Percentiles rank a stretch among this genome's conserved stretches.
phyloP scores from a whole-genome alignment of 2,113 vertebrate species.

The Odobenus rosmarus region DNA sequence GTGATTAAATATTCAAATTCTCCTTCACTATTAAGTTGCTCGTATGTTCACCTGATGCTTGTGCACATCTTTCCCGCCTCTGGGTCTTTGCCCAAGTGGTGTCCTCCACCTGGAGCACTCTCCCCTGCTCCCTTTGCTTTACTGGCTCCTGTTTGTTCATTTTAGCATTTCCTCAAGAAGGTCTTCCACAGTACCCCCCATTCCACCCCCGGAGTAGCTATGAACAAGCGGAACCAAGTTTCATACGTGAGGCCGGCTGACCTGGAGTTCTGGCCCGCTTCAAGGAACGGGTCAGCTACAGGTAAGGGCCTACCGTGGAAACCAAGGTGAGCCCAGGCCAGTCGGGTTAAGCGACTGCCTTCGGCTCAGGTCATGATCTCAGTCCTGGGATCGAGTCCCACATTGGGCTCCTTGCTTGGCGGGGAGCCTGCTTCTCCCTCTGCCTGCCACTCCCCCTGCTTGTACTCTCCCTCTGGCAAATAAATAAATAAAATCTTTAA shows the following conservation, averaged over 20 bases:
- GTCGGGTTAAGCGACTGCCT: neutral
- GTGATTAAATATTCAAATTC: neutral
- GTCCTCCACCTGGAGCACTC: neutral
- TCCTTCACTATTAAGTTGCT: neutral
- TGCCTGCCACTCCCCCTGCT: no score
- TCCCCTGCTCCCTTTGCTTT: neutral
- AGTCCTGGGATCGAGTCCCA: no score
- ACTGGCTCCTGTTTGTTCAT: neutral
- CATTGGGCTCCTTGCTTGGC: no score
- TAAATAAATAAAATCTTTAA: no score
- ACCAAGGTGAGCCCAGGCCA: conserved; percentile 91
- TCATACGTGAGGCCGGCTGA: conserved; percentile 94
- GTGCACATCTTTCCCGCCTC: no score
- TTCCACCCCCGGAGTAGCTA: conserved; percentile 45
- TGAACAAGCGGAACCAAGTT: conserved; percentile 91
- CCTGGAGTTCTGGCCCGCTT: conserved; percentile 94
- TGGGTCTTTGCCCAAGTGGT: neutral
- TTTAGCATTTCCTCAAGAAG: neutral
- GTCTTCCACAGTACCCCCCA: neutral
- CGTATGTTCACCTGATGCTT: neutral
- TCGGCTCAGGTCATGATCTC: no score
- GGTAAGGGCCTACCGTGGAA: conserved; percentile 94
- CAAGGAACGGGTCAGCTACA: conserved; percentile 92
- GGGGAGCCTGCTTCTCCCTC: no score
- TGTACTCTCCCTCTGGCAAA: no score